These are phyloP conservation scores for Ctenodactylus gundi DNA, from an alignment of 2,113 vertebrate genomes.

Conservation along the genomic window DNA sequence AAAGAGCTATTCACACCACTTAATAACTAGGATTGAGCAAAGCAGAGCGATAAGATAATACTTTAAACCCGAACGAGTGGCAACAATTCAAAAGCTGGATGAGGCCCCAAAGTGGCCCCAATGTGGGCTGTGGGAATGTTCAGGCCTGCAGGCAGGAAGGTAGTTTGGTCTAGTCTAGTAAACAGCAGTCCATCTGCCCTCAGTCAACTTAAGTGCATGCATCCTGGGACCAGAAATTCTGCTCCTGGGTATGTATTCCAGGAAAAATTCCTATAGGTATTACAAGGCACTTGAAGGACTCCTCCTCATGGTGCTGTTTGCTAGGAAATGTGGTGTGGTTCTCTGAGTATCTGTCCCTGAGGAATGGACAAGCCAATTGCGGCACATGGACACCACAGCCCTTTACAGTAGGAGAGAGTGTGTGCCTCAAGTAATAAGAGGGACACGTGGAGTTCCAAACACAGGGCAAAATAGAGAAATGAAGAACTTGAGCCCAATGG, in stretches of 20 bases:
- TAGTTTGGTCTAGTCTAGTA: too few relatives aligned
- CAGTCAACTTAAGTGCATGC: background rate
- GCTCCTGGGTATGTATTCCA: too few relatives aligned
- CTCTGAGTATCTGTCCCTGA: background rate
- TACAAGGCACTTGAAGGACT: background rate
- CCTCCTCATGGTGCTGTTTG: too few relatives aligned
- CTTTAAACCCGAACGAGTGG: background rate
- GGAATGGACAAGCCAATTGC: background rate
- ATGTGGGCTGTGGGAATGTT: accelerated
- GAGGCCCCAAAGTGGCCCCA: too few relatives aligned
- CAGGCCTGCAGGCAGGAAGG: accelerated
- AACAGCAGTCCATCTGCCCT: background rate
- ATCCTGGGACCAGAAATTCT: background rate
- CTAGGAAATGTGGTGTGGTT: background rate
- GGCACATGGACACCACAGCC: background rate
- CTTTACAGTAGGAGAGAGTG: background rate
- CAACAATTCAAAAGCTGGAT: background rate
- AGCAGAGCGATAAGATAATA: background rate
- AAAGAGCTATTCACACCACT: background rate
- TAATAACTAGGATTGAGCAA: background rate
- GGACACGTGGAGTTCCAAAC: background rate
- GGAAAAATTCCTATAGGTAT: background rate
- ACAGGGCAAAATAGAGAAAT: background rate
- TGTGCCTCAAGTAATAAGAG: too few relatives aligned
- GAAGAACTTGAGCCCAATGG: background rate